Evolutionary conservation across 2,888 invertebrate species (phyloP).

Genomic region (Thalpophila matura): DNA sequence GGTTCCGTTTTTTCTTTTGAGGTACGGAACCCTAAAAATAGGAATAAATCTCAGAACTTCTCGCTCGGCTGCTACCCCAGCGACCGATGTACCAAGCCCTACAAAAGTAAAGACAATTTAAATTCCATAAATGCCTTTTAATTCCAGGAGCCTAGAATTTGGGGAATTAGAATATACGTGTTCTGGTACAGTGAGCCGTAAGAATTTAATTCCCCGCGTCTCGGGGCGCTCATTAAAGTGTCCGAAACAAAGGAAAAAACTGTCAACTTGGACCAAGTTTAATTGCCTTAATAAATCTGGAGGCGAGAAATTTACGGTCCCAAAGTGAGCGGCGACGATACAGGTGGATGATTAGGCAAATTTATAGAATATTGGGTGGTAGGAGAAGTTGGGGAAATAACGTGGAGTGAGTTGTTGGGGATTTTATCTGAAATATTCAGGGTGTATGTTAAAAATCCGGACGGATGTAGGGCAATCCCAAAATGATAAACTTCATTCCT

Average conservation of each 20-base stretch:
- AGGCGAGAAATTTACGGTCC: conserved; percentile 69
- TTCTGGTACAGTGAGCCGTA: conserved; percentile 44
- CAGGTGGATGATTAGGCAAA: conserved; percentile 51
- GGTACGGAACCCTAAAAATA: no score
- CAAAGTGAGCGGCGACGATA: conserved; percentile 59
- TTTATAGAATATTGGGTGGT: conserved; percentile 42
- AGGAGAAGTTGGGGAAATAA: neutral
- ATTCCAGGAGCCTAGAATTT: conserved; percentile 28
- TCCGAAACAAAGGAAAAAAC: conserved; percentile 86
- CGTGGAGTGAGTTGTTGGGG: neutral
- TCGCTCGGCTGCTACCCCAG: neutral
- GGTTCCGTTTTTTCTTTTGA: no score
- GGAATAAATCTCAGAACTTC: neutral
- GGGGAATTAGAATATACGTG: conserved; percentile 30
- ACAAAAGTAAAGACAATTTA: conserved; percentile 16
- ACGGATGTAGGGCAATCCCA: neutral
- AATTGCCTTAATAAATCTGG: conserved; percentile 89
- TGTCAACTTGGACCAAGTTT: conserved; percentile 88
- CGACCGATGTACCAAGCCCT: neutral
- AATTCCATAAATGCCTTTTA: conserved; percentile 34
- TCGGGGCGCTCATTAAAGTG: conserved; percentile 83
- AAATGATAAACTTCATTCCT: no score
- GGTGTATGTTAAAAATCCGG: neutral
- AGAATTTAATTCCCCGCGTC: conserved; percentile 74
- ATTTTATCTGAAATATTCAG: neutral